Base-by-base conservation (phyloP, 2,888 invertebrate species). In the Parnassius smintheus region DNA sequence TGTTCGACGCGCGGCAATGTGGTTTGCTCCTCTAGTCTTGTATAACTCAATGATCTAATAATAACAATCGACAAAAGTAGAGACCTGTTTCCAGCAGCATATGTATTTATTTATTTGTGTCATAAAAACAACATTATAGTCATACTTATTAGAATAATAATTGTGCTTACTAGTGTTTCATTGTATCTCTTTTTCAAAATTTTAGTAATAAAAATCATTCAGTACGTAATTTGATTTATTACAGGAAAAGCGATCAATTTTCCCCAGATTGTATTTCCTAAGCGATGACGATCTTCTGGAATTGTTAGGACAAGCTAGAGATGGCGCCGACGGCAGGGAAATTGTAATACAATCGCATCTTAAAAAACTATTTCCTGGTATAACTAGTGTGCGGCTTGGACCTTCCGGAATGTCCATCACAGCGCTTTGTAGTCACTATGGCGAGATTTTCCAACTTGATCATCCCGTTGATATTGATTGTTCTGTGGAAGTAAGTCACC, bases 201-300 rank as follows among this genome's bases (percentile, higher is more conserved):
- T 25, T 25, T 25, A 25, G 25, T 25, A 35, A 35, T 4, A 35
- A 35, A 4, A 35, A 35, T 7, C 35, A 35, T 25, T 25, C 3
- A 25, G 25, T 25, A 25, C 4, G 0, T 35, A 35, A 25, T 25
- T 50, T 54, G 35, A 42, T 13, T 25, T 35, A 9, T 13, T 54
- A 1, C 83, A 98, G 97, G 97, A 98, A 72, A 99, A 99, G 86
- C 94, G 99, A 50, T 95, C 96, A 0, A 93, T 95, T 56, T 99
- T 99, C 88, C 98, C 99, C 9, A 93, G 99, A 65, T 96, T 99
- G 74, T 98, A 99, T 81, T 99, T 99, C 82, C 93, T 99, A 68
- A 98, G 98, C 65, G 99, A 99, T 80, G 99, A 99, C 77, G 99
- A 99, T 85, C 92, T 99, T 61, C 88, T 99, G 63, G 99, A 99